Base-by-base conservation (phyloP, 2,888 invertebrate genomes). In the Notocelia uddmanniana region DNA sequence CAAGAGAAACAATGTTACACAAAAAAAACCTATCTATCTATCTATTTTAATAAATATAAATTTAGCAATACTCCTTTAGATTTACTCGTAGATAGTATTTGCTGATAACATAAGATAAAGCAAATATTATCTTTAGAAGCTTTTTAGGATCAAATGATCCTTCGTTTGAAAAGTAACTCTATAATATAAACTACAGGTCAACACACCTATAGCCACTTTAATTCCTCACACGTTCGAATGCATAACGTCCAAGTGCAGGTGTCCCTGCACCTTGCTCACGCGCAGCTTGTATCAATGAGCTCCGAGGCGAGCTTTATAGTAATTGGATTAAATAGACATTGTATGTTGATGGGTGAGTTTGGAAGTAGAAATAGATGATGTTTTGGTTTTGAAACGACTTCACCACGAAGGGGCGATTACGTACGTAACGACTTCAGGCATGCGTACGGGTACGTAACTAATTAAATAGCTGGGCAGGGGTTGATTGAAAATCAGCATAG, bases 231-330 rank as follows among this genome's bases (percentile, higher is more conserved):
- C 72, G 72, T 72, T 72, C 67, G 60, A 71, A 71, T 74, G 74
- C 75, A 74, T 74, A 72, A 75, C 74, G 73, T 74, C 76, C 55
- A 74, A 74, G 69, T 75, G 83, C 84, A 84, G 84, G 85, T 85
- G 84, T 80, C 77, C 71, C 79, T 80, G 83, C 85, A 84, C 82
- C 83, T 85, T 84, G 84, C 80, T 78, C 78, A 68, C 69, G 75
- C 76, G 75, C 74, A 76, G 74, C 78, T 73, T 80, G 81, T 79
- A 77, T 79, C 74, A 79, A 78, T 78, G 75, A 70, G 76, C 70
- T 73, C 60, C 72, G 21, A 55, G 8, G 45, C 59, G 19, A 15
- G 45, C 55, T 66, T 67, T 55, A 45, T 45, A 55, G 15, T 67
- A 62, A 68, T 50, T 60, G 37, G 37, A 50, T 68, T 68, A 55